Base-by-base conservation (phyloP, 2,113 vertebrate genomes). In the Lepus americanus region DNA sequence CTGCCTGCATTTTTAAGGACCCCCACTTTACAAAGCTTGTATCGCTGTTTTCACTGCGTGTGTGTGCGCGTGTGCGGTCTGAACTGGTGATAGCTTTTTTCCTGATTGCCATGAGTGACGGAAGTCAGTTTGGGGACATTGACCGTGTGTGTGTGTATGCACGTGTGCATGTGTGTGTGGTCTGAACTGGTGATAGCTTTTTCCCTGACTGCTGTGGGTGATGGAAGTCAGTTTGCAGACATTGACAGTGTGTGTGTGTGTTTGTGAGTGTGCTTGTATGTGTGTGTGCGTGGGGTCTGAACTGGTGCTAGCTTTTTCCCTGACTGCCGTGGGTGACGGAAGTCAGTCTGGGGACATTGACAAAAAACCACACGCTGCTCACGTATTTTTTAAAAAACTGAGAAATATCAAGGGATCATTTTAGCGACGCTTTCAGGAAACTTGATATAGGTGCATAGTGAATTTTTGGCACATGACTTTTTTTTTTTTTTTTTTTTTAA, bases 361-460 rank as follows among this genome's bases (percentile, higher is more conserved):
- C 36, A 33, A 53, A 87, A 86, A 94, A 53, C 25, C 36, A 22
- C 27, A 69, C 72, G 53, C 23, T 89, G 59, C 63, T 74, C 1
- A 27, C n/a, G 8, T 51, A 72, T 61, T 84, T 92, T 83, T 88
- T 49, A 92, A 92, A 76, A 94, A 76, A 92, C 53, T 39, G 93
- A 59, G 77, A 97, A 90, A 63, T 78, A 87, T 59, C 59, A 33
- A 55, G 66, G 51, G 20, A 63, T 49, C 73, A 51, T 67, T 83
- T 39, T 86, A 74, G 63, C 91, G 61, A 67, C 16, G 36, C 39
- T 95, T 96, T 89, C 23, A 31, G 82, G 67, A 95, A 94, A 86
- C 91, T 79, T 94, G 63, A 76, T 87, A 20, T 3, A 76, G 49
- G 33, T n/a, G 79, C 94, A 64, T 17, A 86, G 36, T 93, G 80